Percentiles rank a stretch among this genome's conserved stretches.
Evolutionary conservation across 2,888 invertebrate genomes (phyloP).

Genomic region (Lasioglossum zephyrum): DNA sequence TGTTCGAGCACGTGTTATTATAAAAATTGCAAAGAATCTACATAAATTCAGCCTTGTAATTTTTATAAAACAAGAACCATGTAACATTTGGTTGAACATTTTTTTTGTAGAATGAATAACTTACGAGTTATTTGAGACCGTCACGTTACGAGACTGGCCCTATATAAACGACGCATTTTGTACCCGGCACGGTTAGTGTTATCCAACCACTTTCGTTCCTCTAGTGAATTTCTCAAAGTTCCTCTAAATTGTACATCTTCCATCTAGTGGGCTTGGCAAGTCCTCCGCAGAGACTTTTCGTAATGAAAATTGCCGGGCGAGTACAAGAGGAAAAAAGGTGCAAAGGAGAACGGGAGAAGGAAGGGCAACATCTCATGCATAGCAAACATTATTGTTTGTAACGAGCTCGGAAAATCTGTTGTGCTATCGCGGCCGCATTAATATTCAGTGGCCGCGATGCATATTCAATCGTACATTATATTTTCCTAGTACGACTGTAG

Average conservation of each 20-base stretch:
- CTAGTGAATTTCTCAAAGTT: not conserved
- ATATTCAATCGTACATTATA: conserved; percentile 42
- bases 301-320: not conserved
- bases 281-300: not conserved
- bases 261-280: not conserved
- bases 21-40: too few relatives aligned
- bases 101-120: too few relatives aligned
- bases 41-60: too few relatives aligned
- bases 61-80: too few relatives aligned
- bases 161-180: too few relatives aligned
- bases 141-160: too few relatives aligned
- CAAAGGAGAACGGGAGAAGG: not conserved
- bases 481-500: conserved; percentile 13
- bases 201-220: not conserved
- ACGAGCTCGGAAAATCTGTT: conserved; percentile 3
- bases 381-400: conserved; percentile 18
- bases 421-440: conserved; percentile 12
- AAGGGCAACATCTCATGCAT: not conserved
- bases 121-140: too few relatives aligned
- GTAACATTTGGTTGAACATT: too few relatives aligned
- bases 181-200: too few relatives aligned
- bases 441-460: conserved; percentile 38
- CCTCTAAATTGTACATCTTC: not conserved
- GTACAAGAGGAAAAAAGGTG: not conserved
- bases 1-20: too few relatives aligned